Evolutionary conservation across 2,797 vertebrate genomes (phyloP).

Genomic region (Galago senegalensis): DNA sequence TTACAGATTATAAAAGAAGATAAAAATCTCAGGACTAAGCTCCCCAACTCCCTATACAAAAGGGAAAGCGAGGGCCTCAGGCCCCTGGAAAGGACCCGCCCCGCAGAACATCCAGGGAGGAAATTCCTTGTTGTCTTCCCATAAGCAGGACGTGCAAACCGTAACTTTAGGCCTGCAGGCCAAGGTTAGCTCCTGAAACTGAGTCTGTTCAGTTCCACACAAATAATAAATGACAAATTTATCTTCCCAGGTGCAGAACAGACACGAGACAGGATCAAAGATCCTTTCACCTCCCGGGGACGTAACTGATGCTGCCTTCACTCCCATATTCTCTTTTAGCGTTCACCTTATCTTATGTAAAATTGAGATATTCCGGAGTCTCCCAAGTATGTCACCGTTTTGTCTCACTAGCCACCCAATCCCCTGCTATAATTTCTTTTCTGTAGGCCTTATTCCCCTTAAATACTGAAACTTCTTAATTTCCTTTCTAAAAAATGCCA

Average conservation of each 20-base stretch:
- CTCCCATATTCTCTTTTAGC: background rate
- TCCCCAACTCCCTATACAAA: background rate
- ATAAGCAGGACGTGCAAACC: background rate
- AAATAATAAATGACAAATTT: background rate
- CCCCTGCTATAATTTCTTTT: background rate
- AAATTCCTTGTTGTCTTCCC: background rate
- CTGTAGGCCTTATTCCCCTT: background rate
- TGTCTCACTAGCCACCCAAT: background rate
- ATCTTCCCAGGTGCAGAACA: background rate
- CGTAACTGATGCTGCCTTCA: background rate
- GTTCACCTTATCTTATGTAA: background rate
- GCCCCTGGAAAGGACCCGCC: background rate
- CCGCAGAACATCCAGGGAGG: background rate
- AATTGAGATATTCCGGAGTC: background rate
- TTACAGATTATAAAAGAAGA: conserved; percentile 21
- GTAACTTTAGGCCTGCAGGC: background rate
- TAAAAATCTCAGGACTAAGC: background rate
- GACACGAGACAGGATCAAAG: background rate
- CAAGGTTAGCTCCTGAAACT: background rate
- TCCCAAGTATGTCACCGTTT: background rate
- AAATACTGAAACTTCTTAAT: background rate
- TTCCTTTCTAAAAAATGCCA: background rate
- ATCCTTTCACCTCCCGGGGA: background rate
- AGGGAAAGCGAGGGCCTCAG: background rate
- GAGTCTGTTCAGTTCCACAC: background rate